These are phyloP conservation scores for Perognathus longimembris DNA, from an alignment of 2,113 vertebrate genomes.

Conservation along the genomic window DNA sequence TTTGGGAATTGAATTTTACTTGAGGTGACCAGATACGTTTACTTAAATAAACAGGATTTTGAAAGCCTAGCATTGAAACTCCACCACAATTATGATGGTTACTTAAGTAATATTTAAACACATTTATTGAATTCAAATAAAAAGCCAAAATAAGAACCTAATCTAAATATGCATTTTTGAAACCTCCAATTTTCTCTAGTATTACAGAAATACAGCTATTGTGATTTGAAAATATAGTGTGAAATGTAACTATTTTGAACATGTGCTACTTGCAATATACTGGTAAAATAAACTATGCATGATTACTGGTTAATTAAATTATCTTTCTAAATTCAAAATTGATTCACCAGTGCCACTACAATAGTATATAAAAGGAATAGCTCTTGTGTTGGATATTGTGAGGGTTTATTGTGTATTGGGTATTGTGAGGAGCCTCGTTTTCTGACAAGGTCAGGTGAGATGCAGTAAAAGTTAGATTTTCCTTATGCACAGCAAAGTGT, in stretches of 20 bases:
- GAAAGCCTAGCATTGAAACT: neutral
- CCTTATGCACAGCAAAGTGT: neutral
- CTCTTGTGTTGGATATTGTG: neutral
- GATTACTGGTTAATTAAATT: slow-evolving; percentile 64
- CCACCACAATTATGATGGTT: neutral
- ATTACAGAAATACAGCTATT: neutral
- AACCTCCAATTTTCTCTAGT: neutral
- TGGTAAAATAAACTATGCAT: slow-evolving; percentile 38
- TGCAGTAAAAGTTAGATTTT: neutral
- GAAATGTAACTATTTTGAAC: neutral
- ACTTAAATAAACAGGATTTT: neutral
- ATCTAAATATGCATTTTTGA: neutral
- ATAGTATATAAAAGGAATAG: slow-evolving; percentile 25
- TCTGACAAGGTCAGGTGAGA: neutral
- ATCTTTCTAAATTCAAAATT: slow-evolving; percentile 41
- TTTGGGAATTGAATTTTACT: neutral
- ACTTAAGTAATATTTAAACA: neutral
- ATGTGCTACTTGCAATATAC: neutral
- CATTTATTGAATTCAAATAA: neutral
- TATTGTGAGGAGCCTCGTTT: neutral
- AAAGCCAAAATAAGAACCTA: neutral
- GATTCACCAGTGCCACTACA: slow-evolving; percentile 13
- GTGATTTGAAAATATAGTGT: neutral
- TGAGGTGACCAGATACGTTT: neutral
- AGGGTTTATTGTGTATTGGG: neutral